These are phyloP conservation scores for Hecatera dysodea DNA, from an alignment of 2,888 invertebrate genomes.

Conservation along the genomic window DNA sequence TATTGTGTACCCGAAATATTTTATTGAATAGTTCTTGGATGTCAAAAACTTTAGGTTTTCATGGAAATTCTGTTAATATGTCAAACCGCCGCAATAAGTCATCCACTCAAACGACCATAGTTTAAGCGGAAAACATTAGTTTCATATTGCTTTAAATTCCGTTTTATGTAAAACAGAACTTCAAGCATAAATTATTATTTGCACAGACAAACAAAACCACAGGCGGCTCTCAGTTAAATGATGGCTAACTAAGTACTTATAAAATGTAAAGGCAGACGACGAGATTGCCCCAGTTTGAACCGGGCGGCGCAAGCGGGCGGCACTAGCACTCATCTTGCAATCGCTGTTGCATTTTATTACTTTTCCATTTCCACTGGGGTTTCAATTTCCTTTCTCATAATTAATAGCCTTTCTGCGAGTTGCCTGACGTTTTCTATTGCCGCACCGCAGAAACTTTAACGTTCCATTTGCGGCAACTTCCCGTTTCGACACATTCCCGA, in stretches of 20 bases:
- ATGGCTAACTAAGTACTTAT: slow-evolving; percentile 59
- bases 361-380: slow-evolving; percentile 90
- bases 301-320: slow-evolving; percentile 63
- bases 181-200: slow-evolving; percentile 31
- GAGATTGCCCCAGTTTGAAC: slow-evolving; percentile 74
- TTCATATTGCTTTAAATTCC: not conserved
- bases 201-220: slow-evolving; percentile 41
- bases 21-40: slow-evolving; percentile 51
- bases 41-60: not conserved
- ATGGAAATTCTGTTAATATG: not conserved
- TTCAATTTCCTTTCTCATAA: slow-evolving; percentile 90
- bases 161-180: too few species aligned
- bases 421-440: slow-evolving; percentile 86
- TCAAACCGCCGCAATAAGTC: slow-evolving; percentile 15
- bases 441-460: slow-evolving; percentile 82
- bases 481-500: too few species aligned
- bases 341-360: slow-evolving; percentile 91
- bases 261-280: slow-evolving; percentile 62
- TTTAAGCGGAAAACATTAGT: slow-evolving; percentile 10
- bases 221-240: slow-evolving; percentile 45
- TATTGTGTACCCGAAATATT: slow-evolving; percentile 42
- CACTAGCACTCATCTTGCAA: slow-evolving; percentile 85
- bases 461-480: too few species aligned
- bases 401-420: slow-evolving; percentile 88
- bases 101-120: not conserved